Evolutionary conservation across 2,797 vertebrate species (phyloP).

Genomic region (Serranus cabrilla): DNA sequence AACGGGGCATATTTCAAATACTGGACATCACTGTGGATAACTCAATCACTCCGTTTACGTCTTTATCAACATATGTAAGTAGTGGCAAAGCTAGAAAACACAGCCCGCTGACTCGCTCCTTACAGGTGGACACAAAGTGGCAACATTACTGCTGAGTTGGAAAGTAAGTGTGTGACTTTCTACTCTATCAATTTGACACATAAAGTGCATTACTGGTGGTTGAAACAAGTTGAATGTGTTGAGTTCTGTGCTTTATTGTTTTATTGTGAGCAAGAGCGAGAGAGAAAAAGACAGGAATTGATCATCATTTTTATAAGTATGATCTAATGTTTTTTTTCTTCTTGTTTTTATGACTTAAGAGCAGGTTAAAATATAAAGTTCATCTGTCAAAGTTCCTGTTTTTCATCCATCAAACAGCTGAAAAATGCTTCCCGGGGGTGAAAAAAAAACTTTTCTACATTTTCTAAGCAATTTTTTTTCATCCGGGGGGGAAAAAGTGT

Average conservation of each 20-base stretch:
- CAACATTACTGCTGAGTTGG: background rate
- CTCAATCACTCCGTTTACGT: slow-evolving; percentile 27
- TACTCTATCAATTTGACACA: background rate
- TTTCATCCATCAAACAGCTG: no score
- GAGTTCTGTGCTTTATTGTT: background rate
- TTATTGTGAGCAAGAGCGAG: background rate
- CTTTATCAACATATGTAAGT: slow-evolving; percentile 50
- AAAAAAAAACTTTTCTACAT: no score
- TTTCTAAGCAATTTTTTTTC: no score
- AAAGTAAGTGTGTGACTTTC: background rate
- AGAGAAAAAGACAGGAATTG: no score
- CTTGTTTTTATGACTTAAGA: no score
- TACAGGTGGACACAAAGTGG: background rate
- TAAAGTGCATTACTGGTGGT: background rate
- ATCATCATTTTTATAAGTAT: no score
- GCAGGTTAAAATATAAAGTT: no score
- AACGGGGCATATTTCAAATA: slow-evolving; percentile 49
- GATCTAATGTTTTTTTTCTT: no score
- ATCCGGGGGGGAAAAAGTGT: no score
- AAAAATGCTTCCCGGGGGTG: no score
- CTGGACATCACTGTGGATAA: slow-evolving; percentile 43
- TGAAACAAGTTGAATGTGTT: background rate
- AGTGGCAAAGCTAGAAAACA: background rate
- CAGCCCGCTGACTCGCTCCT: slow-evolving; percentile 4
- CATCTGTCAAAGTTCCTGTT: no score